Evolutionary conservation across 1,140 invertebrate genomes (phyloP).

Genomic region (Araneus ventricosus): DNA sequence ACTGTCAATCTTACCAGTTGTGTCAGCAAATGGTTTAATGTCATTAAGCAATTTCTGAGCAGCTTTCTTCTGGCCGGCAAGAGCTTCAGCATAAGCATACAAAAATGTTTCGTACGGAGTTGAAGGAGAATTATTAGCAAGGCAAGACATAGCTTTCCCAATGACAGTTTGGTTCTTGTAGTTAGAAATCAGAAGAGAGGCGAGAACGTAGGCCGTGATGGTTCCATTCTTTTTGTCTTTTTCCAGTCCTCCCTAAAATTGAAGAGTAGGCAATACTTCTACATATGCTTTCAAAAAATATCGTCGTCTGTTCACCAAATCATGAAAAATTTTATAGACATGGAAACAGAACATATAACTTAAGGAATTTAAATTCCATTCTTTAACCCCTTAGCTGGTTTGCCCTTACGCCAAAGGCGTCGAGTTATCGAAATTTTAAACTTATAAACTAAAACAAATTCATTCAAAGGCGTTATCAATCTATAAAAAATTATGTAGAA

Average conservation of each 20-base stretch:
- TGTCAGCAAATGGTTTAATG: slow-evolving; percentile 74
- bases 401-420: no score
- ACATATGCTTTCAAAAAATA: no score
- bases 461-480: no score
- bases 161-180: slow-evolving; percentile 79
- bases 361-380: no score
- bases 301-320: no score
- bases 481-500: no score
- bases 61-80: slow-evolving; percentile 80
- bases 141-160: slow-evolving; percentile 83
- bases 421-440: no score
- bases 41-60: slow-evolving; percentile 73
- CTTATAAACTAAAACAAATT: no score
- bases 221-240: slow-evolving; percentile 83
- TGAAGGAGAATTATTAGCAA: slow-evolving; percentile 80
- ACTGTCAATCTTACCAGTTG: neutral
- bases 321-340: no score
- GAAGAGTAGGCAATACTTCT: slow-evolving; percentile 1
- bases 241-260: slow-evolving; percentile 85
- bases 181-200: slow-evolving; percentile 84
- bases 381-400: no score
- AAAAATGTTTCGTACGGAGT: slow-evolving; percentile 83
- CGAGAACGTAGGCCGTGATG: slow-evolving; percentile 86
- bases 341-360: no score
- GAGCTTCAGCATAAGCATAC: slow-evolving; percentile 83